phyloP scores from a whole-genome alignment of 2,797 vertebrate species.

The Pipistrellus pipistrellus region DNA sequence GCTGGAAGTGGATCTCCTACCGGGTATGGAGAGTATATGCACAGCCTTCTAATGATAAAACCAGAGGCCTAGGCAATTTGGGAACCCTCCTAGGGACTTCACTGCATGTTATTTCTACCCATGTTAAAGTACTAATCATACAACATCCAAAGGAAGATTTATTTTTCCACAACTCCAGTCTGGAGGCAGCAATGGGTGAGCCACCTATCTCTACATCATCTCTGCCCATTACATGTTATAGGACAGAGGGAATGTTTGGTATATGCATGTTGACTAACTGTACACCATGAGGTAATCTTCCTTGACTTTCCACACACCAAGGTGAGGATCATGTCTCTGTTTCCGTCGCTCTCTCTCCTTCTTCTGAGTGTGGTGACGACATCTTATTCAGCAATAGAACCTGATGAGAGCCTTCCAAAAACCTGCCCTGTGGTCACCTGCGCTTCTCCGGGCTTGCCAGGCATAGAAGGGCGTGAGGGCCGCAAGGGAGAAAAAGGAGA shows the following conservation, averaged over 20 bases:
- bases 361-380: conserved; percentile 57
- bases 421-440: conserved; percentile 74
- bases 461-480: conserved; percentile 81
- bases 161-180: neutral
- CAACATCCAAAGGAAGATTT: neutral
- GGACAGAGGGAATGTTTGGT: neutral
- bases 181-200: neutral
- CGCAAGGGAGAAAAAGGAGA: conserved; percentile 83
- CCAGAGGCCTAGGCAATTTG: neutral
- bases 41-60: neutral
- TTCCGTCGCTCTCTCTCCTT: neutral
- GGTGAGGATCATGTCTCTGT: conserved; percentile 30
- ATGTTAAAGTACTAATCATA: neutral
- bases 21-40: neutral
- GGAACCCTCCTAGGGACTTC: too few species aligned
- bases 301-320: neutral
- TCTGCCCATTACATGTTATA: neutral
- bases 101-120: neutral
- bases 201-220: neutral
- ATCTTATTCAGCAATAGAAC: conserved; percentile 24
- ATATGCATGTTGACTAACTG: neutral
- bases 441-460: conserved; percentile 69
- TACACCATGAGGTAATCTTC: neutral
- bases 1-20: neutral
- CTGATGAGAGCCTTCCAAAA: conserved; percentile 17